Evolutionary conservation across 2,888 invertebrate genomes (phyloP).

Genomic region (Caenorhabditis angaria): DNA sequence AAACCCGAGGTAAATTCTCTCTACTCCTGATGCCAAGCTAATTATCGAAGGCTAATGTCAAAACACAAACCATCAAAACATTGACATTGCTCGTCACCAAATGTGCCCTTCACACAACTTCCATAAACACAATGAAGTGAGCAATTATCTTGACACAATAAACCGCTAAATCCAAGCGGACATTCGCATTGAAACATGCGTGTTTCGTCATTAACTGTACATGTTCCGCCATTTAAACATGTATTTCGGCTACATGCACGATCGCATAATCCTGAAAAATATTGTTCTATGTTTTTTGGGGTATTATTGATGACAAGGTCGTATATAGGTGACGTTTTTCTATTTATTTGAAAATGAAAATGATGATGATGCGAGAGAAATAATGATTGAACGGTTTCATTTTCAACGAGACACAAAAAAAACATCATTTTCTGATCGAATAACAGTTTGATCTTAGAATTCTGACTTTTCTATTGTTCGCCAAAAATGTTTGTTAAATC

Average conservation of each 20-base stretch:
- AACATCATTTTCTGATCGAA: background rate
- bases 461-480: background rate
- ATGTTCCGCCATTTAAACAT: constrained; percentile 60
- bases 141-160: constrained; percentile 55
- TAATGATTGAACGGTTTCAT: background rate
- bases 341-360: background rate
- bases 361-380: background rate
- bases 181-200: constrained; percentile 60
- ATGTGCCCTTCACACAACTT: constrained; percentile 44
- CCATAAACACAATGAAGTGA: constrained; percentile 48
- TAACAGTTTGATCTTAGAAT: background rate
- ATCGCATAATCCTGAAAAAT: constrained; percentile 29
- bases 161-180: constrained; percentile 54
- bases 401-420: background rate
- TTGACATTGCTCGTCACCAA: constrained; percentile 47
- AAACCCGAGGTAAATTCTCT: no score
- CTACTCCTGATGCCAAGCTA: background rate
- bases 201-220: constrained; percentile 57
- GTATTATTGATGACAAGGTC: background rate
- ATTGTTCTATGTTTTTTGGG: constrained; percentile 9
- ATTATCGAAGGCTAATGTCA: background rate
- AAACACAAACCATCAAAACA: constrained; percentile 38
- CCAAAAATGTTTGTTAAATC: no score
- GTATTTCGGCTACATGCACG: constrained; percentile 56
- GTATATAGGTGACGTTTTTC: background rate